A percentile compares a stretch with the other conserved stretches of the same genome.
Evolutionary conservation across 2,113 vertebrate genomes (phyloP).

Genomic region (Pithys albifrons): DNA sequence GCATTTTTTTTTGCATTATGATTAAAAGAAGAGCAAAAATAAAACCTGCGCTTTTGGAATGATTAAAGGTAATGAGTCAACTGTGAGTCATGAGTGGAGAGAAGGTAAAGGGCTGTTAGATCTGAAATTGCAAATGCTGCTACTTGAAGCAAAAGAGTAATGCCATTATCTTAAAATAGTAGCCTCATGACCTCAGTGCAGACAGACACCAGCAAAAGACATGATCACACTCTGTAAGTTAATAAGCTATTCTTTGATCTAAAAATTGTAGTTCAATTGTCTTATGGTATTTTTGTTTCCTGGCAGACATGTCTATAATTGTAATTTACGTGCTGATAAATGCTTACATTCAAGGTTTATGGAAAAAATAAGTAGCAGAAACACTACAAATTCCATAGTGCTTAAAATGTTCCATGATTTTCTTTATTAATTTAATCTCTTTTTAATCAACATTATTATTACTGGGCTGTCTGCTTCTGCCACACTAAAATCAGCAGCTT

Average conservation of each 20-base stretch:
- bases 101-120: conserved; percentile 1
- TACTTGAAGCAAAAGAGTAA: conserved; percentile 10
- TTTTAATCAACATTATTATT: not conserved
- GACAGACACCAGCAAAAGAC: conserved; percentile 12
- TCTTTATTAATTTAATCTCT: not conserved
- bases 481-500: not conserved
- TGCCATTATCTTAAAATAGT: conserved; percentile 8
- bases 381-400: not conserved
- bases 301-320: not conserved
- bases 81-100: not conserved
- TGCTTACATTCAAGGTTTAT: not conserved
- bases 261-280: not conserved
- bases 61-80: conserved; percentile 55
- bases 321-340: not conserved
- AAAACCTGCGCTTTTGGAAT: conserved; percentile 23
- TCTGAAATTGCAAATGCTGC: not conserved
- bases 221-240: not conserved
- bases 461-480: not conserved
- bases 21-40: conserved; percentile 35
- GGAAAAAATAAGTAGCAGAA: not conserved
- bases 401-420: conserved; percentile 1
- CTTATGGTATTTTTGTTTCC: not conserved
- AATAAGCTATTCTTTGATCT: not conserved
- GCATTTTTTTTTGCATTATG: not conserved
- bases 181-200: conserved; percentile 25